Conservation (phyloP, 2,113 vertebrate species). For the Stictonetta naevosa region DNA sequence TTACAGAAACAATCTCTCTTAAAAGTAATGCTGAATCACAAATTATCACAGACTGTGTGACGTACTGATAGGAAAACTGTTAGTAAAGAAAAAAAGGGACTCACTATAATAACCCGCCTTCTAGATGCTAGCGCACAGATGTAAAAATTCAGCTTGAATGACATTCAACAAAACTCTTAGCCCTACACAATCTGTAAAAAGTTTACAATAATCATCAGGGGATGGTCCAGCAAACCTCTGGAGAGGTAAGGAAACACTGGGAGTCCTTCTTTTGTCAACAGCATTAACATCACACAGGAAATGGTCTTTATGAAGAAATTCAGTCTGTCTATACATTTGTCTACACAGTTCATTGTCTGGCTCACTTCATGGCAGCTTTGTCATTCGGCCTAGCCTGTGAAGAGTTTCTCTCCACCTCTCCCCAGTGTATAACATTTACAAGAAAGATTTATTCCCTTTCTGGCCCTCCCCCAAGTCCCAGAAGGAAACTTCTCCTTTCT, state of each 20-base stretch:
- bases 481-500: not conserved
- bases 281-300: fast-evolving
- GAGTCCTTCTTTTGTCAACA: not conserved
- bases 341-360: not conserved
- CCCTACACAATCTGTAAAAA: not conserved
- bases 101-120: not conserved
- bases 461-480: not conserved
- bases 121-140: not conserved
- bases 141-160: not conserved
- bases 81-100: not conserved
- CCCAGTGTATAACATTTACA: not conserved
- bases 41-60: not conserved
- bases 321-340: not conserved
- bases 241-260: not conserved
- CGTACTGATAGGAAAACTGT: not conserved
- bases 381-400: not conserved
- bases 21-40: not conserved
- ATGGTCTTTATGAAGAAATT: not conserved
- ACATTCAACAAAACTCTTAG: not conserved
- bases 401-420: not conserved
- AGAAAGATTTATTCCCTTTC: not conserved
- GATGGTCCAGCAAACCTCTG: not conserved
- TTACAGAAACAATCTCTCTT: not conserved
- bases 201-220: not conserved
- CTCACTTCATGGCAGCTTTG: not conserved